Evolutionary conservation across 2,113 vertebrate genomes (phyloP).

Genomic region (Pedionomus torquatus): DNA sequence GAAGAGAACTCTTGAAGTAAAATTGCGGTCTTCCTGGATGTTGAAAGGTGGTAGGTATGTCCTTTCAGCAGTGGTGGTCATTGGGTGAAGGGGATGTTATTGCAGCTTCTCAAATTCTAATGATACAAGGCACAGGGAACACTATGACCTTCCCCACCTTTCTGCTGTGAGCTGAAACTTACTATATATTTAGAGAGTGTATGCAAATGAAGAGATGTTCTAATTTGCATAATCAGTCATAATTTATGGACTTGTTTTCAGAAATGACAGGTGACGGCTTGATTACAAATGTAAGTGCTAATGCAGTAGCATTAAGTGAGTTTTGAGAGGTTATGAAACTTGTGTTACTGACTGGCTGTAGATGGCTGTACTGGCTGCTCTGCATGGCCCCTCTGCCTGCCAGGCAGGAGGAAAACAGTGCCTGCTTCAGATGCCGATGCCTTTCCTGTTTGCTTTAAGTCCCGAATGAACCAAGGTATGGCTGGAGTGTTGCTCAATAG

Average conservation of each 20-base stretch:
- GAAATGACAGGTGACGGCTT: not conserved
- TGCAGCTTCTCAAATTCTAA: not conserved
- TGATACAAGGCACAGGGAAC: not conserved
- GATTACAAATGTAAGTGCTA: slow-evolving; percentile 3
- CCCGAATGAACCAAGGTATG: not conserved
- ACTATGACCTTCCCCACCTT: not conserved
- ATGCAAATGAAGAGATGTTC: not conserved
- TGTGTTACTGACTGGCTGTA: not conserved
- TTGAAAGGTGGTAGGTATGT: not conserved
- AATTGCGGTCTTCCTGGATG: not conserved
- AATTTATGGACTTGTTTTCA: slow-evolving; percentile 3
- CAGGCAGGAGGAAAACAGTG: not conserved
- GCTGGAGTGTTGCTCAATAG: not conserved
- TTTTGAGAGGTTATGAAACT: not conserved
- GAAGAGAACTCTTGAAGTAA: not conserved
- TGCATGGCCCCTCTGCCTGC: accelerated
- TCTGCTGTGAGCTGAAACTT: not conserved
- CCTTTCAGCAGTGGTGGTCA: not conserved
- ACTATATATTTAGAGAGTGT: not conserved
- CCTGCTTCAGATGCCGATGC: not conserved
- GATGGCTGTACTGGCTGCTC: not conserved
- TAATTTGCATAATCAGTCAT: slow-evolving; percentile 5
- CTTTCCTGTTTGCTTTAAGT: not conserved
- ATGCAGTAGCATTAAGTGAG: not conserved
- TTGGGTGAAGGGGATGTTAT: not conserved